Conservation (phyloP, 2,797 vertebrate species). For the Hozukius guyotensis region DNA sequence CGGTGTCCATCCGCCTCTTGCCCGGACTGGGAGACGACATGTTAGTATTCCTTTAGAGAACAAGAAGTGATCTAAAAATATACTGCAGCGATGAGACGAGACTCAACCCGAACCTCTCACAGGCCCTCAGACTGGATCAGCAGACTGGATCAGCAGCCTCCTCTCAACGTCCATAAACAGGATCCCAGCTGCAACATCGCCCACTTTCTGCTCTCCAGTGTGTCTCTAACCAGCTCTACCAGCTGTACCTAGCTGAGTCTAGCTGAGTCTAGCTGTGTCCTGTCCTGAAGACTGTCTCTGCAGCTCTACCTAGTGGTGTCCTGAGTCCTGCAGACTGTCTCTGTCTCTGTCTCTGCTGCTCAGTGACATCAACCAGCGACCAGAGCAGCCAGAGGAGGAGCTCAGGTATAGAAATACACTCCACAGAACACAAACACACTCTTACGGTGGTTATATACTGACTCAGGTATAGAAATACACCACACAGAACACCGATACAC, state of each 20-base stretch:
- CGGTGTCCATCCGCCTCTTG: slow-evolving; percentile 98
- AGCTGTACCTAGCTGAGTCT: slow-evolving; percentile 39
- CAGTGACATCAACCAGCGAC: slow-evolving; percentile 52
- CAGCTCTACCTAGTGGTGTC: slow-evolving; percentile 54
- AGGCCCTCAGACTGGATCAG: slow-evolving; percentile 49
- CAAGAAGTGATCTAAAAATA: slow-evolving; percentile 74
- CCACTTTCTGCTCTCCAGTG: slow-evolving; percentile 52
- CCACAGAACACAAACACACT: not conserved
- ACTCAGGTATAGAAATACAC: too few species aligned
- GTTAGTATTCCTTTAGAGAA: slow-evolving; percentile 72
- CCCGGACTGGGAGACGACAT: slow-evolving; percentile 96
- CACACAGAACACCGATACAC: too few species aligned
- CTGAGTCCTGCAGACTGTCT: slow-evolving; percentile 71
- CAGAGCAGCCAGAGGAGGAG: not conserved
- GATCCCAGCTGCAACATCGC: slow-evolving; percentile 65
- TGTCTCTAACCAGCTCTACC: slow-evolving; percentile 5
- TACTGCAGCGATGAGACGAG: slow-evolving; percentile 43
- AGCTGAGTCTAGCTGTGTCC: slow-evolving; percentile 61
- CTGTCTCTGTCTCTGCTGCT: slow-evolving; percentile 40
- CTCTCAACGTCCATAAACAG: slow-evolving; percentile 62
- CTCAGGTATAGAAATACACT: slow-evolving; percentile 34
- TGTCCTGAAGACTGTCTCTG: slow-evolving; percentile 74
- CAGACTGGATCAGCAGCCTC: slow-evolving; percentile 43
- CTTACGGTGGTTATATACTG: too few species aligned
- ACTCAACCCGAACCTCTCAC: not conserved